Base-by-base conservation (phyloP, 2,113 vertebrate species). In the Corythaeola cristata region DNA sequence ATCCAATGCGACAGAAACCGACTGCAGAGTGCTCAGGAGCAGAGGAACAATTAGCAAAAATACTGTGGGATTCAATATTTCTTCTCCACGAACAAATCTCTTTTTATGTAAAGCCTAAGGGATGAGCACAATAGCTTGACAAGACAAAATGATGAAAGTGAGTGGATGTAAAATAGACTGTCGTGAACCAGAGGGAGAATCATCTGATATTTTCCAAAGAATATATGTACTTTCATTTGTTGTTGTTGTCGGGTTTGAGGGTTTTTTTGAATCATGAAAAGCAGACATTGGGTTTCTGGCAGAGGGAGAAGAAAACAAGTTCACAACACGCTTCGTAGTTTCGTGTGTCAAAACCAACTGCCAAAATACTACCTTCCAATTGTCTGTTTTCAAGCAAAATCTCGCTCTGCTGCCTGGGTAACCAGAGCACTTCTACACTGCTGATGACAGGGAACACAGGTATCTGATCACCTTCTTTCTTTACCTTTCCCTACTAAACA, bases 101-200 rank as follows among this genome's bases (percentile, higher is more conserved):
- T 80, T 78, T 78, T 89, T 77, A 67, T 56, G 73, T 28, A 92
- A 80, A 95, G 68, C 88, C 88, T 90, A 15, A 44, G 90, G 76
- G 64, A 80, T 37, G 18, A 84, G 32, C 3, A 10, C n/a, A 78
- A 85, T 24, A 45, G 88, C 62, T 66, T 89, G 64, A 94, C 92
- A 95, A 69, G 77, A 72, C 7, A 27, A 66, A 85, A 41, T 5
- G 44, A 76, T 93, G 37, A 72, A 81, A 96, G 96, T 44, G 53
- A 75, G 37, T 0, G 0, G 59, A 81, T 41, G 59, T 59, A 74
- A 83, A 90, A 66, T 11, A 85, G 53, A 56, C 88, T 91, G 74
- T 74, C 81, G 84, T 12, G 67, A 88, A 85, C 45, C 69, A 85
- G 47, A 89, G 56, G 37, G 17, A 96, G 44, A 67, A 87, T 52